Percentiles rank a stretch among this genome's conserved stretches.
Evolutionary conservation across 1,140 invertebrate species (phyloP).

Genomic region (Drosophila suzukii): DNA sequence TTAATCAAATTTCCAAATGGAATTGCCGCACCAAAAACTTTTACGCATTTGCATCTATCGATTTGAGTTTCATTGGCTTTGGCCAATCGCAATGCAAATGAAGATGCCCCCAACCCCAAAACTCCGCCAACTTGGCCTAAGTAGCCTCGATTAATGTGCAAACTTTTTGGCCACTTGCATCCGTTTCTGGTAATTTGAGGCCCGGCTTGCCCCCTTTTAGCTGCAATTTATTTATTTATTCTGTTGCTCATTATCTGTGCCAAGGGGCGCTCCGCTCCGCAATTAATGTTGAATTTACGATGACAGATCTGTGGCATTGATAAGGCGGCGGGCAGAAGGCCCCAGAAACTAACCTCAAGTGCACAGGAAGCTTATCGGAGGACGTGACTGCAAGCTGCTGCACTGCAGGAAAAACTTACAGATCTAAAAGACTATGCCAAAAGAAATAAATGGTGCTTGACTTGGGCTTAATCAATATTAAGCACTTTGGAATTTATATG

Average conservation of each 20-base stretch:
- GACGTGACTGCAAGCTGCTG: conserved; percentile 15
- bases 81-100: conserved; percentile 27
- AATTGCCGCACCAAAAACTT: conserved; percentile 19
- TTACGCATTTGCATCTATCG: conserved; percentile 47
- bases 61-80: conserved; percentile 26
- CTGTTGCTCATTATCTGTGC: conserved; percentile 52
- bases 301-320: conserved; percentile 56
- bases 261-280: conserved; percentile 6
- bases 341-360: conserved; percentile 15
- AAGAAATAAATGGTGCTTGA: not conserved
- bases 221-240: conserved; percentile 58
- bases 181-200: conserved; percentile 46
- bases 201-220: not conserved
- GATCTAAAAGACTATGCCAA: not conserved
- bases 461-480: too few species aligned
- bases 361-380: conserved; percentile 25
- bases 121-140: conserved; percentile 34
- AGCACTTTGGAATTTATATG: too few species aligned
- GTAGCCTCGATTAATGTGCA: conserved; percentile 64
- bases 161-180: conserved; percentile 65
- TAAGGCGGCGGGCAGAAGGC: conserved; percentile 16
- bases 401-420: not conserved
- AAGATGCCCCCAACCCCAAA: conserved; percentile 12
- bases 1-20: conserved; percentile 36
- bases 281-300: conserved; percentile 64